Conservation (phyloP, 2,797 vertebrate species). For the Morelia viridis region DNA sequence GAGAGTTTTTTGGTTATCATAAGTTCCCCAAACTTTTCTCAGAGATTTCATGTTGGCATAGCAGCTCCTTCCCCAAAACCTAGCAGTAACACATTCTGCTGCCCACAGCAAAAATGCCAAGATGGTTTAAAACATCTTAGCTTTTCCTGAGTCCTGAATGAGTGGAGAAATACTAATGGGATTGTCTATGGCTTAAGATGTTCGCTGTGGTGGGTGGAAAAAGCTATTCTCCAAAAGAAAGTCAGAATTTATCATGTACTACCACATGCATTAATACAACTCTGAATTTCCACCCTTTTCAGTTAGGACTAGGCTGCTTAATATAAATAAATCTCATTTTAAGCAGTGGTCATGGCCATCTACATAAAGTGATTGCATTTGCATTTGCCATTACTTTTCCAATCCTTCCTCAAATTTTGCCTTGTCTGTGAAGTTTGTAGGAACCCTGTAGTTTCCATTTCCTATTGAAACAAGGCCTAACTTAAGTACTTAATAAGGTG, state of each 20-base stretch:
- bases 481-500: not conserved
- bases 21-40: not conserved
- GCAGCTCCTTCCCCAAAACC: not conserved
- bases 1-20: not conserved
- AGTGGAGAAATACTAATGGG: not conserved
- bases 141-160: not conserved
- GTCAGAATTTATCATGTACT: not conserved
- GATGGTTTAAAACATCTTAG: not conserved
- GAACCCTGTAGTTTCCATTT: not conserved
- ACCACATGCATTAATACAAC: not conserved
- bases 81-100: not conserved
- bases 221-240: not conserved
- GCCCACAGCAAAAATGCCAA: not conserved
- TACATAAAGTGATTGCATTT: not conserved
- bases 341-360: not conserved
- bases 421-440: not conserved
- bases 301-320: not conserved
- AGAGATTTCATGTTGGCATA: not conserved
- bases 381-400: not conserved
- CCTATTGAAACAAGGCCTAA: not conserved
- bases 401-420: not conserved
- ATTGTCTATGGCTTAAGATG: not conserved
- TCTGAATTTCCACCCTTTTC: not conserved
- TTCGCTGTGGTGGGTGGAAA: not conserved
- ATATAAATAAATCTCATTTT: not conserved